Percentiles rank a stretch among this genome's conserved stretches.
Evolutionary conservation across 2,113 vertebrate genomes (phyloP).

Genomic region (Brachyistius frenatus): DNA sequence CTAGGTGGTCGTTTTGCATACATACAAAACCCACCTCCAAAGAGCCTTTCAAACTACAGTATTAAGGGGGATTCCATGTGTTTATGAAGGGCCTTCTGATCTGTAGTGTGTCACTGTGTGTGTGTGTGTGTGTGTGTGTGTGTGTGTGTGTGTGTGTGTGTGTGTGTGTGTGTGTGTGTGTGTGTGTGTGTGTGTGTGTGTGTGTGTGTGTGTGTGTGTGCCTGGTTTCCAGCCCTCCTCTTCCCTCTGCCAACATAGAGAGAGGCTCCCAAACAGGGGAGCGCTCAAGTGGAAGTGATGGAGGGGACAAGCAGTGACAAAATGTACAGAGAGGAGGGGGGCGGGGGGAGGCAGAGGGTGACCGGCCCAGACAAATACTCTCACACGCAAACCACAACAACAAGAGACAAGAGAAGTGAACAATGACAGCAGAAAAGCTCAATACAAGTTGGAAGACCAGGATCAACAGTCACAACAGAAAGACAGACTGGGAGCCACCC

Average conservation of each 20-base stretch:
- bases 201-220: constrained; percentile 39
- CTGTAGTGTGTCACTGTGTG: constrained; percentile 38
- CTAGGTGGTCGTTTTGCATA: constrained; percentile 65
- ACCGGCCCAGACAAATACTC: constrained; percentile 77
- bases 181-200: constrained; percentile 46
- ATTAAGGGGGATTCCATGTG: constrained; percentile 56
- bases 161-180: constrained; percentile 40
- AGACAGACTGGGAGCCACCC: not conserved
- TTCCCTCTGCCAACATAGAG: constrained; percentile 60
- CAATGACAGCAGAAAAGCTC: constrained; percentile 66
- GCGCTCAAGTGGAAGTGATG: constrained; percentile 83
- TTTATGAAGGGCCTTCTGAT: constrained; percentile 69
- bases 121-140: constrained; percentile 43
- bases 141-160: constrained; percentile 44
- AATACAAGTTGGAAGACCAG: constrained; percentile 38
- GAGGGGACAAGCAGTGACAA: constrained; percentile 78
- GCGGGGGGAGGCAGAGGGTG: constrained; percentile 62
- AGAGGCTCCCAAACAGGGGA: constrained; percentile 74
- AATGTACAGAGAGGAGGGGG: constrained; percentile 74
- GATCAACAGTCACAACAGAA: constrained; percentile 29
- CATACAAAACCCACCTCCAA: constrained; percentile 51
- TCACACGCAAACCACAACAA: constrained; percentile 79
- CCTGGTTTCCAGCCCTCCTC: constrained; percentile 52
- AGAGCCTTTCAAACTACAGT: constrained; percentile 64
- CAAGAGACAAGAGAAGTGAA: constrained; percentile 64